Conservation (phyloP, 2,113 vertebrate genomes). For the Podilymbus podiceps region DNA sequence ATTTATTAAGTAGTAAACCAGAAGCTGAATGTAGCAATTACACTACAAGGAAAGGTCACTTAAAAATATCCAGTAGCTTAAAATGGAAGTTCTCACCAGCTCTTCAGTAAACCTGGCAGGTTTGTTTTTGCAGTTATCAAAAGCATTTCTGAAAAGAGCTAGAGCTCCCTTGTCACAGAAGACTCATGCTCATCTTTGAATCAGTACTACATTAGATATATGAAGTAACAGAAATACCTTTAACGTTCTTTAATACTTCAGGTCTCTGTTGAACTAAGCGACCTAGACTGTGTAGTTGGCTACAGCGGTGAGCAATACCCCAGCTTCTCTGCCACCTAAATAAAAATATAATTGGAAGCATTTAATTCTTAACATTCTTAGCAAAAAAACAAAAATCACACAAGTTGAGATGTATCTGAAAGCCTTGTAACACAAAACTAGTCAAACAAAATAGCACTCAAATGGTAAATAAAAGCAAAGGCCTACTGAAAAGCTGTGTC, state of each 20-base stretch:
- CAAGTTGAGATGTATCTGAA: not conserved
- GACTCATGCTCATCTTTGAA: not conserved
- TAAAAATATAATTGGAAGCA: not conserved
- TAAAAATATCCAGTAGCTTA: not conserved
- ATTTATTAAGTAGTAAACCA: not conserved
- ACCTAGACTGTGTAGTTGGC: constrained; percentile 90
- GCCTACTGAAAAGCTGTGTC: not conserved
- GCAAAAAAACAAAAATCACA: not conserved
- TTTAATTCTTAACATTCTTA: not conserved
- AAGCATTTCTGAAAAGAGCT: not conserved
- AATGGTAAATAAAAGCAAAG: not conserved
- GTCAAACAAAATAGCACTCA: not conserved
- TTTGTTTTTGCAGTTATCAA: not conserved
- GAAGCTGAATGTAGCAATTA: not conserved
- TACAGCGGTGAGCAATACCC: constrained; percentile 89
- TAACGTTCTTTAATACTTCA: constrained; percentile 80
- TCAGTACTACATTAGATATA: not conserved
- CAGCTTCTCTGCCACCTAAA: constrained; percentile 95
- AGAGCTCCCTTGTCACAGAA: not conserved
- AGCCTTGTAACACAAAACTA: not conserved
- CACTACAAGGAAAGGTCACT: not conserved
- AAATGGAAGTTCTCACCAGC: not conserved
- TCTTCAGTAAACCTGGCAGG: not conserved
- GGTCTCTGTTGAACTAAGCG: constrained; percentile 88
- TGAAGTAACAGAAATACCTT: constrained; percentile 76